Percentiles rank a stretch among this genome's conserved stretches.
Evolutionary conservation across 2,797 vertebrate genomes (phyloP).

Genomic region (Sebastes melanostomus): DNA sequence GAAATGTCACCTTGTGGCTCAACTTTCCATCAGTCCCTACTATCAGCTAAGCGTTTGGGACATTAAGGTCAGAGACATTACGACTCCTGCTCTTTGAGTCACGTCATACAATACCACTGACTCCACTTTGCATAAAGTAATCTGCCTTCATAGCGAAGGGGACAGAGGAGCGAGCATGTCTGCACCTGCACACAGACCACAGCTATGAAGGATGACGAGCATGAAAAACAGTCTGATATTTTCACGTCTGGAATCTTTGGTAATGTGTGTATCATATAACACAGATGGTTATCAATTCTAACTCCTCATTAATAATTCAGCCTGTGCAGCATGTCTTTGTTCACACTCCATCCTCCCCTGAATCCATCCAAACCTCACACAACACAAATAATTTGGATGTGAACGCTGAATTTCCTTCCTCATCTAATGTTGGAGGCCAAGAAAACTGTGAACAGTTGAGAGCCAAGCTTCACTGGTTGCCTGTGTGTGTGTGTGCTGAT

Average conservation of each 20-base stretch:
- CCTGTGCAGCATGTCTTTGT: conserved; percentile 46
- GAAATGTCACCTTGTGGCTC: conserved; percentile 44
- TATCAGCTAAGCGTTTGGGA: conserved; percentile 13
- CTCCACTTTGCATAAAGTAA: not conserved
- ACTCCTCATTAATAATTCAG: conserved; percentile 76
- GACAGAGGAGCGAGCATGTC: not conserved
- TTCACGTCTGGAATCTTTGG: conserved; percentile 24
- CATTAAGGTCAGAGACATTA: conserved; percentile 41
- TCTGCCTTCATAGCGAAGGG: not conserved
- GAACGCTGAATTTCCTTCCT: conserved; percentile 24
- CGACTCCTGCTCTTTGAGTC: not conserved
- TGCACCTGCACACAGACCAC: not conserved
- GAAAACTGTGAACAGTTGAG: conserved; percentile 7
- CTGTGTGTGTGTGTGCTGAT: conserved; percentile 18
- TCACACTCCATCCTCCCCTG: conserved; percentile 14
- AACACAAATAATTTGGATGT: not conserved
- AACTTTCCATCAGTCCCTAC: conserved; percentile 21
- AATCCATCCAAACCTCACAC: conserved; percentile 13
- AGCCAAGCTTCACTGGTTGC: conserved; percentile 7
- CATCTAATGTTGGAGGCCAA: conserved; percentile 20
- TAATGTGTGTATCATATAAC: conserved; percentile 54
- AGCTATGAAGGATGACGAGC: not conserved
- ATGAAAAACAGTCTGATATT: not conserved
- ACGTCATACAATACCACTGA: not conserved
- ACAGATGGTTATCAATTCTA: conserved; percentile 61